Percentiles rank a stretch among this genome's conserved stretches.
phyloP scores from a whole-genome alignment of 2,888 invertebrate species.

The Rambutsinella grinnellia region DNA sequence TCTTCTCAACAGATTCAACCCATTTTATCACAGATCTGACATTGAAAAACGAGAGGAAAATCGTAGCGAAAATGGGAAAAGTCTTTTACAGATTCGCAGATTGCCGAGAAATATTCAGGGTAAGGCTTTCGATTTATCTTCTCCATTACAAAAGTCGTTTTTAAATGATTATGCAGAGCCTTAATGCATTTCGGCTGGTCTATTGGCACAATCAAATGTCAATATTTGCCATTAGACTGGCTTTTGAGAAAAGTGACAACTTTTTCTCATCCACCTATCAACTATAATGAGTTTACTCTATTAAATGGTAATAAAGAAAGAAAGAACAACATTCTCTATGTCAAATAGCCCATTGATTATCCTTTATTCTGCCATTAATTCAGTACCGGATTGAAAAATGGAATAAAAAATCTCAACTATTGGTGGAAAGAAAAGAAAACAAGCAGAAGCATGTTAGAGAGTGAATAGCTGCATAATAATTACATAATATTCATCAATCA shows the following conservation, averaged over 20 bases:
- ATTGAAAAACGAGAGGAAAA: constrained; percentile 1
- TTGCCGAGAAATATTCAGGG: neutral
- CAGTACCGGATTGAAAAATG: neutral
- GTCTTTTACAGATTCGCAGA: neutral
- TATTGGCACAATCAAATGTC: too few species aligned
- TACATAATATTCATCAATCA: constrained; percentile 15
- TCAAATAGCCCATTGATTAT: constrained; percentile 1
- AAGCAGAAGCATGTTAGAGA: neutral
- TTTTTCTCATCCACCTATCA: too few species aligned
- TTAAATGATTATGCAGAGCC: too few species aligned
- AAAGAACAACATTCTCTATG: too few species aligned
- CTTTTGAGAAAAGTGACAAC: too few species aligned
- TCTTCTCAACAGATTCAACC: neutral
- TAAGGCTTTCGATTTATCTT: neutral
- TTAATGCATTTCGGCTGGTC: too few species aligned
- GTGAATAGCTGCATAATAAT: constrained; percentile 3
- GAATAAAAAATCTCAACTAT: neutral
- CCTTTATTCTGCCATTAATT: neutral
- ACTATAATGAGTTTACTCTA: neutral
- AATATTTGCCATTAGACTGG: too few species aligned
- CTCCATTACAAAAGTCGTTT: neutral
- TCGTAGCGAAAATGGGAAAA: neutral
- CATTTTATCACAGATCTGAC: constrained; percentile 17
- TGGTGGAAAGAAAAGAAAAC: neutral
- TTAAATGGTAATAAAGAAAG: neutral